Percentiles rank a stretch among this genome's conserved stretches.
Conservation (phyloP, 2,113 vertebrate genomes). For the Otus sunia region DNA sequence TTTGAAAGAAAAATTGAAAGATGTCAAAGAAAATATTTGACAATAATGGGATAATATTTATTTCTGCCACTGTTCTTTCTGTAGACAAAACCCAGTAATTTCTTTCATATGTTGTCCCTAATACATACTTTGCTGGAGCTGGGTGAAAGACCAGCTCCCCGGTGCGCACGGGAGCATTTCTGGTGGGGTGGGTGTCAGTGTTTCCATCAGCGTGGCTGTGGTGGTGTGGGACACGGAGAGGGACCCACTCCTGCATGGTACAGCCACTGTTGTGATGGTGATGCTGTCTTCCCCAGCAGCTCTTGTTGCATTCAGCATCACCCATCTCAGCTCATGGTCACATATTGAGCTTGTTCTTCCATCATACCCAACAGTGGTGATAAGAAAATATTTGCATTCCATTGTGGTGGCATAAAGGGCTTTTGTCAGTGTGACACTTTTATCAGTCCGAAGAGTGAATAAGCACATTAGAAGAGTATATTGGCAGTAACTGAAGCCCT, state of each 20-base stretch:
- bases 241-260: accelerated
- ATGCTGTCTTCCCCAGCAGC: not conserved
- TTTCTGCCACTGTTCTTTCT: not conserved
- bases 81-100: not conserved
- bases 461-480: not conserved
- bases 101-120: not conserved
- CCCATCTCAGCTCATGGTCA: accelerated
- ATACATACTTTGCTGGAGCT: not conserved
- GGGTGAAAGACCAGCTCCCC: not conserved
- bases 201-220: not conserved
- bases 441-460: not conserved
- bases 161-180: accelerated
- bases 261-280: accelerated
- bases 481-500: not conserved
- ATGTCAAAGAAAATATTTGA: not conserved
- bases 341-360: not conserved
- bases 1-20: not conserved
- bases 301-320: not conserved
- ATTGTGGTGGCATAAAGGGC: not conserved
- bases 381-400: not conserved
- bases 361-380: not conserved
- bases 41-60: not conserved
- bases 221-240: accelerated
- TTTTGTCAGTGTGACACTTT: not conserved
- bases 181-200: accelerated